These are phyloP conservation scores for Columba livia DNA, from an alignment of 2,113 vertebrate species.

Conservation along the genomic window DNA sequence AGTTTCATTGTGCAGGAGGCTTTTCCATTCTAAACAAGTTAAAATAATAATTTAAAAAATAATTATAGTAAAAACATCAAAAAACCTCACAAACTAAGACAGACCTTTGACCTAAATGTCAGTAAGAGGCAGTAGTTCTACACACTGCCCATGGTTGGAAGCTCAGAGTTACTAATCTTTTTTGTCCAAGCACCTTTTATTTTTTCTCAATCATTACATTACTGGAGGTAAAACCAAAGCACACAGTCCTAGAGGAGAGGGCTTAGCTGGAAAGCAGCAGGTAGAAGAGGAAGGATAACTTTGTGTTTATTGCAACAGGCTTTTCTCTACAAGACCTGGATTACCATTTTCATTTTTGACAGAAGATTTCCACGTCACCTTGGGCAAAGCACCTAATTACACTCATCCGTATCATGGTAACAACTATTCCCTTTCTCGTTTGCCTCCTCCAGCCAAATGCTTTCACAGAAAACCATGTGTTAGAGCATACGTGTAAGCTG, in stretches of 20 bases:
- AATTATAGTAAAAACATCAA: background rate
- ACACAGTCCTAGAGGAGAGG: background rate
- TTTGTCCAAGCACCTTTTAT: background rate
- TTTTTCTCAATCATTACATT: background rate
- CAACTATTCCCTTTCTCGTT: background rate
- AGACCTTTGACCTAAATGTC: background rate
- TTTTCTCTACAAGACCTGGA: slow-evolving; percentile 18
- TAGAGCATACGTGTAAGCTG: rapidly evolving
- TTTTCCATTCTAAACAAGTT: background rate
- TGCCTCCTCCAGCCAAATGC: background rate
- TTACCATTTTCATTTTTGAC: slow-evolving; percentile 36
- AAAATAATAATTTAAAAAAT: background rate
- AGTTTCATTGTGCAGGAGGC: rapidly evolving
- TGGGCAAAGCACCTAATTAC: slow-evolving; percentile 47
- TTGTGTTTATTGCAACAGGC: background rate
- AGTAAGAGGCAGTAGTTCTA: background rate
- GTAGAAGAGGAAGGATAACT: slow-evolving; percentile 9
- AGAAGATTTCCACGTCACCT: slow-evolving; percentile 12
- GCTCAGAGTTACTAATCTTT: slow-evolving; percentile 1
- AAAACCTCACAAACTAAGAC: rapidly evolving
- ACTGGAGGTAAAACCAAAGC: slow-evolving; percentile 1
- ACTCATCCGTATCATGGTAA: background rate
- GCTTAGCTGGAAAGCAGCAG: slow-evolving; percentile 5
- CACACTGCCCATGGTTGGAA: background rate
- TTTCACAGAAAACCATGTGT: rapidly evolving